A percentile compares a stretch with the other conserved stretches of the same genome.
These are phyloP conservation scores for Geodia barretti DNA, from an alignment of 37 sponge, comb jelly and placozoan genomes.

Conservation along the genomic window DNA sequence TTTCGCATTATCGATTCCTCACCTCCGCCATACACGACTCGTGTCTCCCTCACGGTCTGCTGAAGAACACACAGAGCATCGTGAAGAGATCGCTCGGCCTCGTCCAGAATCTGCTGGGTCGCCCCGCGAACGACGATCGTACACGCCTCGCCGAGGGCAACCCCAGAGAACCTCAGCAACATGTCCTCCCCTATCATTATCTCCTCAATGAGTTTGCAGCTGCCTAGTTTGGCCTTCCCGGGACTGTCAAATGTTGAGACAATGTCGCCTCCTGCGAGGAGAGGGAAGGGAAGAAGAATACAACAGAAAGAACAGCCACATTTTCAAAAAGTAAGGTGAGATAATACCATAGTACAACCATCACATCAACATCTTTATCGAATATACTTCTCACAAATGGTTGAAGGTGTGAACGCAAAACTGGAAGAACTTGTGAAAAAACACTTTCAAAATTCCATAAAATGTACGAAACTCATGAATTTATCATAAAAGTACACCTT, in stretches of 20 bases:
- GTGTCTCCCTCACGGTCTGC: conserved; percentile 96
- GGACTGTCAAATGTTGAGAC: conserved; percentile 98
- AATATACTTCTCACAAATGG: background rate
- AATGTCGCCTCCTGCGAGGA: conserved; percentile 87
- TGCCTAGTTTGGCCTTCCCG: conserved; percentile 90
- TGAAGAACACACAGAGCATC: conserved; percentile 97
- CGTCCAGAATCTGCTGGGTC: conserved; percentile 98
- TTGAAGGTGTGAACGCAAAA: background rate
- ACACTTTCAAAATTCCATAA: no score
- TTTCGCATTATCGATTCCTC: no score
- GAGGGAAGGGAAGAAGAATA: background rate
- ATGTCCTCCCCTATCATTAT: conserved; percentile 98
- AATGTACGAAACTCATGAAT: no score
- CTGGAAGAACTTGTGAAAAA: no score
- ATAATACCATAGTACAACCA: background rate
- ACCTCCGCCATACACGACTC: conserved; percentile 96
- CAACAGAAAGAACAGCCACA: conserved; percentile 4
- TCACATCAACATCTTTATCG: background rate
- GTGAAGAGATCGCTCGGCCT: conserved; percentile 95
- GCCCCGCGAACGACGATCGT: conserved; percentile 96
- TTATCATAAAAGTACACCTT: no score
- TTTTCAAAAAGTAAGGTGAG: background rate
- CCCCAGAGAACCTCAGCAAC: conserved; percentile 82
- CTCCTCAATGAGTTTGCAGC: conserved; percentile 97
- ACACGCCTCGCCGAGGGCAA: conserved; percentile 94